Evolutionary conservation across 2,113 vertebrate species (phyloP).

Genomic region (Platycercus adscitus): DNA sequence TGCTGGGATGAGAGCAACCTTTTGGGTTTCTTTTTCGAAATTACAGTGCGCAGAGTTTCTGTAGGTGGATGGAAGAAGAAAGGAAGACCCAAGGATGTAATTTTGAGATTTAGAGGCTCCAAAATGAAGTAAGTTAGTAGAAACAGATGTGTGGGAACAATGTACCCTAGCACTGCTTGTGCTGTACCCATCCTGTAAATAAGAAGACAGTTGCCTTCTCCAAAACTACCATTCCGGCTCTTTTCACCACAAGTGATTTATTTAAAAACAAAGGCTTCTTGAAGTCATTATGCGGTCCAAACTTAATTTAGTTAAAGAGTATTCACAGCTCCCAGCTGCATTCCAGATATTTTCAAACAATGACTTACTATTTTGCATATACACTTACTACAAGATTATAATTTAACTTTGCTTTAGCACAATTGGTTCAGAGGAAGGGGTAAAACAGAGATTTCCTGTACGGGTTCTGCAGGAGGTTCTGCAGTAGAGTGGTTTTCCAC

Average conservation of each 20-base stretch:
- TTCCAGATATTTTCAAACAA: constrained; percentile 26
- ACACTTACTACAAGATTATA: not conserved
- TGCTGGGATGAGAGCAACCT: not conserved
- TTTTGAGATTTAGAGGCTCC: not conserved
- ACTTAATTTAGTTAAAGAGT: not conserved
- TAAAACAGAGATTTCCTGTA: not conserved
- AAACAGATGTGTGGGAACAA: not conserved
- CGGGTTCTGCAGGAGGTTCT: not conserved
- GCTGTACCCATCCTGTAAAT: not conserved
- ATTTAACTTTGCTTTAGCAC: constrained; percentile 11
- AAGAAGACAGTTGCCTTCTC: not conserved
- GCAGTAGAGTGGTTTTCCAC: constrained; percentile 23
- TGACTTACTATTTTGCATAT: not conserved
- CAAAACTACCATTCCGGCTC: not conserved
- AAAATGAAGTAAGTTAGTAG: not conserved
- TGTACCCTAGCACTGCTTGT: not conserved
- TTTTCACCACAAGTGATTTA: not conserved
- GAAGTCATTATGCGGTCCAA: not conserved
- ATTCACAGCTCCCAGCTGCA: not conserved
- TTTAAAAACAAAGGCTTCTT: constrained; percentile 4
- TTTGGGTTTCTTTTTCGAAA: not conserved
- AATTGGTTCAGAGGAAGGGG: not conserved
- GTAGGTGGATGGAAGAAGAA: not conserved
- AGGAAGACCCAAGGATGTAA: not conserved
- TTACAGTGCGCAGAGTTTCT: not conserved